Conservation (phyloP, 2,888 invertebrate genomes). For the Lepidonotus clava region DNA sequence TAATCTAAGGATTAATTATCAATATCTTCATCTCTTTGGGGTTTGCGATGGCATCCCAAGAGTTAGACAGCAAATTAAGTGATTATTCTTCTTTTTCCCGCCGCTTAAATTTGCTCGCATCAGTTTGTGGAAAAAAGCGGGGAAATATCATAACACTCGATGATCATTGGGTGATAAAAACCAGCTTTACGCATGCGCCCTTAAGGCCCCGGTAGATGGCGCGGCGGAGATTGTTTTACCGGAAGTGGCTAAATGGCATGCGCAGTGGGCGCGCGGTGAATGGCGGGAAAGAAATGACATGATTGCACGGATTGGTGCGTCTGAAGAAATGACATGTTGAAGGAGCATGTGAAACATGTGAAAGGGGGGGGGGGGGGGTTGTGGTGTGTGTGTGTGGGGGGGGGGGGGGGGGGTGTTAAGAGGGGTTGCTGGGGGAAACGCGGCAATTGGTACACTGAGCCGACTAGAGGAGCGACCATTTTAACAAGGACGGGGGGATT, state of each 20-base stretch:
- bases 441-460: too few species aligned
- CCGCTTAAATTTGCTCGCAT: too few species aligned
- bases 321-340: too few species aligned
- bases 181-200: neutral
- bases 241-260: neutral
- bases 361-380: too few species aligned
- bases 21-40: neutral
- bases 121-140: neutral
- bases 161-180: neutral
- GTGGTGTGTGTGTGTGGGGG: too few species aligned
- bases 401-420: too few species aligned
- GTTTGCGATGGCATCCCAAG: neutral
- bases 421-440: too few species aligned
- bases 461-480: too few species aligned
- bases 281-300: neutral
- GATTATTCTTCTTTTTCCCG: neutral
- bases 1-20: neutral
- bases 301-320: neutral
- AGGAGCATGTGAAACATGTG: too few species aligned
- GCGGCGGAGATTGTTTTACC: neutral
- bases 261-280: neutral
- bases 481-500: too few species aligned
- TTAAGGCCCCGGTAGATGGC: neutral
- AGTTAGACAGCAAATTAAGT: slow-evolving; percentile 22
- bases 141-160: neutral